A percentile compares a stretch with the other conserved stretches of the same genome.
Conservation (phyloP, 1,140 invertebrate species). For the Anadara kagoshimensis region DNA sequence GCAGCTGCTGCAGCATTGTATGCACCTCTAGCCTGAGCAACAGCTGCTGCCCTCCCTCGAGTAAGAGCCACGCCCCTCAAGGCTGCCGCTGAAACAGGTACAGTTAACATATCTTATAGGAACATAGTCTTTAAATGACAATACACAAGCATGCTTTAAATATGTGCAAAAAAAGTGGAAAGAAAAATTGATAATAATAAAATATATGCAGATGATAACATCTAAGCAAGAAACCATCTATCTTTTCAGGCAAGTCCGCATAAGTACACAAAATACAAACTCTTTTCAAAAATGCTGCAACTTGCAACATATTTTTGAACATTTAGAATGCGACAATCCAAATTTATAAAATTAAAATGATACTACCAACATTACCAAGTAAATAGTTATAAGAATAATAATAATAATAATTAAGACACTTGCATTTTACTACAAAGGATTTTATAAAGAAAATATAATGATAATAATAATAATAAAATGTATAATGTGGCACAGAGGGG, state of each 20-base stretch:
- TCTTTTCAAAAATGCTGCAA: conserved; percentile 37
- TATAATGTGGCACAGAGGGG: conserved; percentile 29
- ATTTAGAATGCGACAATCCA: conserved; percentile 38
- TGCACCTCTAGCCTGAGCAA: conserved; percentile 79
- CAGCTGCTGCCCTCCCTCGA: conserved; percentile 79
- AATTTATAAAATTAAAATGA: conserved; percentile 33
- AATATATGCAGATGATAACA: conserved; percentile 37
- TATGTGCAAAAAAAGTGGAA: conserved; percentile 27
- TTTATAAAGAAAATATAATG: conserved; percentile 16
- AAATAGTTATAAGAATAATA: conserved; percentile 76
- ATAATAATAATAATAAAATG: conserved; percentile 8
- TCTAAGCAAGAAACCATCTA: conserved; percentile 48
- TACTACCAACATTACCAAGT: conserved; percentile 39
- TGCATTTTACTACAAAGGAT: conserved; percentile 64
- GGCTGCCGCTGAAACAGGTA: conserved; percentile 78
- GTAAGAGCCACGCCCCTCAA: conserved; percentile 82
- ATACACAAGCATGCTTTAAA: conserved; percentile 74
- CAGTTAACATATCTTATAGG: conserved; percentile 10
- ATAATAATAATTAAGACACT: conserved; percentile 77
- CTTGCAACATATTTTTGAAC: conserved; percentile 44
- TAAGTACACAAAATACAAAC: conserved; percentile 40
- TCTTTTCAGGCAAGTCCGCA: conserved; percentile 34
- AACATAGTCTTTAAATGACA: conserved; percentile 73
- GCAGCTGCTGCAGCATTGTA: conserved; percentile 78
- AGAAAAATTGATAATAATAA: conserved; percentile 20